These are phyloP conservation scores for Zaprionus taronus DNA, from an alignment of 1,140 invertebrate genomes.

Conservation along the genomic window DNA sequence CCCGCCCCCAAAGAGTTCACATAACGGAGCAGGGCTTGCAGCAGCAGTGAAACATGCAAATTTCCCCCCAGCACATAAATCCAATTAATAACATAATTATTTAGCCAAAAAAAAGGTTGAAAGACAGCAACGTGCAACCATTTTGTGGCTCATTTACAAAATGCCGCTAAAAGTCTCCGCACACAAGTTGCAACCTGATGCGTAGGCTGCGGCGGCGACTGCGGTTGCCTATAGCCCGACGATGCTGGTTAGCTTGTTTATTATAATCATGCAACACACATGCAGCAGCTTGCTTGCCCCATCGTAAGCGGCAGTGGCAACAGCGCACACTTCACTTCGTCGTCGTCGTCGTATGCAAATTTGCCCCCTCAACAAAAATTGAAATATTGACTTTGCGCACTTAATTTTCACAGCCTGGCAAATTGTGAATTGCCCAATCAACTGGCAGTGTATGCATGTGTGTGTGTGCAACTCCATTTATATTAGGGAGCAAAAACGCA, in stretches of 20 bases:
- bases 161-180: slow-evolving; percentile 36
- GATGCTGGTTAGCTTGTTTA: slow-evolving; percentile 58
- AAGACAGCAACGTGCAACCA: slow-evolving; percentile 48
- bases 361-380: slow-evolving; percentile 53
- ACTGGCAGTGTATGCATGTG: slow-evolving; percentile 15
- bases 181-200: slow-evolving; percentile 38
- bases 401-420: slow-evolving; percentile 72
- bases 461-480: slow-evolving; percentile 22
- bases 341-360: slow-evolving; percentile 55
- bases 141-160: slow-evolving; percentile 68
- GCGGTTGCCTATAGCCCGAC: neutral
- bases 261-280: slow-evolving; percentile 45
- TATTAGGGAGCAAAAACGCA: slow-evolving; percentile 2
- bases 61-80: slow-evolving; percentile 67
- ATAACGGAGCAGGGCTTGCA: slow-evolving; percentile 25
- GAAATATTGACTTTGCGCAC: slow-evolving; percentile 82
- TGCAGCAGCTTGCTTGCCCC: slow-evolving; percentile 15
- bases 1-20: slow-evolving; percentile 33
- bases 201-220: slow-evolving; percentile 38
- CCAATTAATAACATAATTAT: slow-evolving; percentile 83
- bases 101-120: slow-evolving; percentile 43
- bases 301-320: neutral
- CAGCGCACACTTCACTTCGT: slow-evolving; percentile 34
- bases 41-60: slow-evolving; percentile 51
- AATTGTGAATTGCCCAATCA: slow-evolving; percentile 78